Percentiles rank a stretch among this genome's conserved stretches.
These are phyloP conservation scores for Eublepharis macularius DNA, from an alignment of 2,113 vertebrate species.

Conservation along the genomic window DNA sequence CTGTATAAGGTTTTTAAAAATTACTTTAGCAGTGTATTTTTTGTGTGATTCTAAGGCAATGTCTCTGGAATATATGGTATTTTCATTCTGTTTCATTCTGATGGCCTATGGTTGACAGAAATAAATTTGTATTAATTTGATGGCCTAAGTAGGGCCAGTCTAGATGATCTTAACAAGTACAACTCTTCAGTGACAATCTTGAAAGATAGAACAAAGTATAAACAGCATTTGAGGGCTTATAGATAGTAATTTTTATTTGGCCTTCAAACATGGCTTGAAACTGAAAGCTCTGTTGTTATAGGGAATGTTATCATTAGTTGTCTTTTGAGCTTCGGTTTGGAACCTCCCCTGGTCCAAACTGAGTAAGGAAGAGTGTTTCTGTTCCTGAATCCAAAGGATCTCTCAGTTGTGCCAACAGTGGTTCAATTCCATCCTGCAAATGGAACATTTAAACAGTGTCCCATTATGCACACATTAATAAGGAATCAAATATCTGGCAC, in stretches of 20 bases:
- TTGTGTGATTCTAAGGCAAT: background rate
- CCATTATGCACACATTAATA: background rate
- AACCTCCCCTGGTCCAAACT: background rate
- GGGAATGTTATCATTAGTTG: background rate
- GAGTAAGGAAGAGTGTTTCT: background rate
- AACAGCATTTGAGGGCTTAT: background rate
- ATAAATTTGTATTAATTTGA: background rate
- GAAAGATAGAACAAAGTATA: background rate
- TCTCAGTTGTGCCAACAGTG: background rate
- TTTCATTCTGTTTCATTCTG: background rate
- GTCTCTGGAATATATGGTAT: background rate
- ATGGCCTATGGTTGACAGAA: background rate
- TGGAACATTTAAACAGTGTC: background rate
- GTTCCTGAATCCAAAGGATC: background rate
- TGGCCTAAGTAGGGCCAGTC: background rate
- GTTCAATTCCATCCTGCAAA: background rate
- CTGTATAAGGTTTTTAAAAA: no score
- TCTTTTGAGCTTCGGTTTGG: background rate
- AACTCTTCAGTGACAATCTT: no score
- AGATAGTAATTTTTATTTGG: background rate
- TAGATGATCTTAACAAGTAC: background rate
- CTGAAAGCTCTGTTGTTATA: background rate
- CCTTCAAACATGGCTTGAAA: background rate
- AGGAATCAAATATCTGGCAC: background rate
- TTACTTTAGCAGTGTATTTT: background rate